A percentile compares a stretch with the other conserved stretches of the same genome.
phyloP scores from a whole-genome alignment of 2,888 invertebrate species.

The Agrochola litura region DNA sequence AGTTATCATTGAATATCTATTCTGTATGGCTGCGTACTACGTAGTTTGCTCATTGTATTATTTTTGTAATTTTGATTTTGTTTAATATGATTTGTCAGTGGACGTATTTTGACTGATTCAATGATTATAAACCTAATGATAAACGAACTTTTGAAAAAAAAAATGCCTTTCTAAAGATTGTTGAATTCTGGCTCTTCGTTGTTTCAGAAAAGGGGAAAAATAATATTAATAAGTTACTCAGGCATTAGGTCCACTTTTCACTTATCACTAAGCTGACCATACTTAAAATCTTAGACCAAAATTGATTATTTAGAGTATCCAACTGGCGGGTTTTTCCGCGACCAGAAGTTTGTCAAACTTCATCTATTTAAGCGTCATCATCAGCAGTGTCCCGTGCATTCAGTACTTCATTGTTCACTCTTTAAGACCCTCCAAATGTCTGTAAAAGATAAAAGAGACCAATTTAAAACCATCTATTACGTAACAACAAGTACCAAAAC shows the following conservation, averaged over 20 bases:
- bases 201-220: background rate
- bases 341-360: background rate
- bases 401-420: background rate
- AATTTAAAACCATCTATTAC: constrained; percentile 40
- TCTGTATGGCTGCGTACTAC: background rate
- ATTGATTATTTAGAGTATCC: background rate
- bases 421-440: background rate
- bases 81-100: too few relatives aligned
- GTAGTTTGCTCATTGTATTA: background rate
- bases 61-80: background rate
- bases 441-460: background rate
- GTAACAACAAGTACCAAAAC: constrained; percentile 72
- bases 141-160: too few relatives aligned
- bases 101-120: background rate
- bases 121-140: background rate
- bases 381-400: background rate
- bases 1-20: constrained; percentile 19
- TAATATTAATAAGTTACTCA: too few relatives aligned
- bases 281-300: background rate
- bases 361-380: background rate
- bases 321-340: background rate
- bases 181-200: too few relatives aligned
- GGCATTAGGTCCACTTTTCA: too few relatives aligned
- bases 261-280: background rate
- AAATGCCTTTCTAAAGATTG: too few relatives aligned